A percentile compares a stretch with the other conserved stretches of the same genome.
Conservation (phyloP, 2,797 vertebrate species). For the Clangula hyemalis region DNA sequence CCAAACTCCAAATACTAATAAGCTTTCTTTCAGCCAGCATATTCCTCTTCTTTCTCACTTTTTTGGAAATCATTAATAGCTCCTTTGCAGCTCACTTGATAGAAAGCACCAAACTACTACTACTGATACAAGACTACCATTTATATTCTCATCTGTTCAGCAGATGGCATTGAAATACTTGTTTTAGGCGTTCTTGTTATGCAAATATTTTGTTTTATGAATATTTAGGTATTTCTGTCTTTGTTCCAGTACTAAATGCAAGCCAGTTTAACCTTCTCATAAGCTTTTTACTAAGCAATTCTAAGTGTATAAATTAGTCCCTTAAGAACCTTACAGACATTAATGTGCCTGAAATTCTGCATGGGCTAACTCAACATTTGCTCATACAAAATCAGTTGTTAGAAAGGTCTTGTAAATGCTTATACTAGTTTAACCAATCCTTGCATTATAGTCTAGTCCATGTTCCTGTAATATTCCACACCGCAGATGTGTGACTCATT, state of each 20-base stretch:
- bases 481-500: neutral
- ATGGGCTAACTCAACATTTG: neutral
- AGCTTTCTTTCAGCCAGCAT: neutral
- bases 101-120: neutral
- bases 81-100: neutral
- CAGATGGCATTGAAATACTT: neutral
- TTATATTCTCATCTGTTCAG: neutral
- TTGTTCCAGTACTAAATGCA: neutral
- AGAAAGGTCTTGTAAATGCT: neutral
- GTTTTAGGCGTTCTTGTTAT: neutral
- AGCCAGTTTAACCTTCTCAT: neutral
- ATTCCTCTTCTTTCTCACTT: neutral
- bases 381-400: neutral
- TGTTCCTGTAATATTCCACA: too few species aligned
- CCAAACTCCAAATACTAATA: neutral
- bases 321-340: neutral
- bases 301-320: neutral
- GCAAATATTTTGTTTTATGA: neutral
- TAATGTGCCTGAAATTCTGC: neutral
- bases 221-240: neutral
- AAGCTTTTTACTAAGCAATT: neutral
- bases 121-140: neutral
- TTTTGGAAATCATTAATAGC: neutral
- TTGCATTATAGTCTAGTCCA: too few species aligned
- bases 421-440: neutral